These are phyloP conservation scores for Harpalus rufipes DNA, from an alignment of 2,888 invertebrate species.

Conservation along the genomic window DNA sequence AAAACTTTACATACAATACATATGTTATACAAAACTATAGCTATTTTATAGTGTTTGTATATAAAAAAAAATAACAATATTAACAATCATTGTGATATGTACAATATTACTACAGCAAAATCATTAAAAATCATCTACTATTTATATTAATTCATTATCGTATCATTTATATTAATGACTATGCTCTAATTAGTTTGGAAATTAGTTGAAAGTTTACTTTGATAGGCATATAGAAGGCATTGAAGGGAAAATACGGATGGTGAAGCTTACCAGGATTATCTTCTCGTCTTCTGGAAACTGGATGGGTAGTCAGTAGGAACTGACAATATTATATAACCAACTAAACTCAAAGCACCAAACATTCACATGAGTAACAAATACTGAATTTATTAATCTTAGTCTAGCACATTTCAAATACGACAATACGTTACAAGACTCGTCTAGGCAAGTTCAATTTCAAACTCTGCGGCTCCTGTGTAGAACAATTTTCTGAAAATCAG, in stretches of 20 bases:
- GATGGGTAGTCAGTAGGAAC: slow-evolving; percentile 58
- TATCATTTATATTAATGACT: slow-evolving; percentile 15
- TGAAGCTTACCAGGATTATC: slow-evolving; percentile 75
- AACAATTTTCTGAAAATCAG: not conserved
- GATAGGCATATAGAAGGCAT: slow-evolving; percentile 68
- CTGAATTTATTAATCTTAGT: slow-evolving; percentile 37
- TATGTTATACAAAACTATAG: not conserved
- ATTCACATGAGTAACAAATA: slow-evolving; percentile 46
- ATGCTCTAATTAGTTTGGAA: slow-evolving; percentile 25
- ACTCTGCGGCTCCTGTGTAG: not conserved
- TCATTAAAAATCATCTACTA: not conserved
- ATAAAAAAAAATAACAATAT: not conserved
- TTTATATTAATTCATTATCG: not conserved
- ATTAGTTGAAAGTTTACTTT: slow-evolving; percentile 24
- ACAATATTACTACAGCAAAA: slow-evolving; percentile 6
- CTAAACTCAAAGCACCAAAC: slow-evolving; percentile 63
- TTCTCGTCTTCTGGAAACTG: slow-evolving; percentile 66
- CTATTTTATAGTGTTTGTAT: not conserved
- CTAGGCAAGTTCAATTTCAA: slow-evolving; percentile 9
- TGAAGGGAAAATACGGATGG: slow-evolving; percentile 74
- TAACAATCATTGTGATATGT: slow-evolving; percentile 5
- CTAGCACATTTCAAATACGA: slow-evolving; percentile 44
- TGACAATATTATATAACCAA: slow-evolving; percentile 62
- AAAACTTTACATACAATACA: not conserved
- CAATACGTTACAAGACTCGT: slow-evolving; percentile 15